Conservation (phyloP, 2,888 invertebrate species). For the Drosophila aldrichi region DNA sequence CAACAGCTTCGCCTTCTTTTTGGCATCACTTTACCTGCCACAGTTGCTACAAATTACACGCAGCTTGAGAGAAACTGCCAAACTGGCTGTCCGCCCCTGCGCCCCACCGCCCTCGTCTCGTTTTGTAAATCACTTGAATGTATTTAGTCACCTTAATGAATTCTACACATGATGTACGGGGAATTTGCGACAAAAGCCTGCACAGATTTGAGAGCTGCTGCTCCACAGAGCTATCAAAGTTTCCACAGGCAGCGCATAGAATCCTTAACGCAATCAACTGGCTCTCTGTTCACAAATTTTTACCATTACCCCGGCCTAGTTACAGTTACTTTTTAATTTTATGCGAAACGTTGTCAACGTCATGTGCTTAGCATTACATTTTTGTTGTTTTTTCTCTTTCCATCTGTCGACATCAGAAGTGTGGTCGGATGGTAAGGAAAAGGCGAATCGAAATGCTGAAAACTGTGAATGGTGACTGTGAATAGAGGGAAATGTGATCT, state of each 20-base stretch:
- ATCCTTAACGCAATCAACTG: constrained; percentile 18
- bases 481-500: neutral
- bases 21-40: constrained; percentile 74
- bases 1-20: constrained; percentile 38
- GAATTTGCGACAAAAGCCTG: constrained; percentile 76
- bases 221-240: constrained; percentile 59
- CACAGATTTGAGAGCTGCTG: constrained; percentile 67
- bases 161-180: constrained; percentile 80
- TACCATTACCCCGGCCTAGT: constrained; percentile 37
- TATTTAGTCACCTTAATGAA: constrained; percentile 81
- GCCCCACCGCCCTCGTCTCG: neutral
- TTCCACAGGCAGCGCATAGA: constrained; percentile 54
- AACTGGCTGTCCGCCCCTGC: constrained; percentile 29
- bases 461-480: constrained; percentile 23
- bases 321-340: constrained; percentile 72
- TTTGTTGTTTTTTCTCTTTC: neutral
- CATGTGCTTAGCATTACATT: constrained; percentile 58
- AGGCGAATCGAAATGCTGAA: constrained; percentile 13
- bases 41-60: constrained; percentile 80
- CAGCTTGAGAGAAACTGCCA: constrained; percentile 77
- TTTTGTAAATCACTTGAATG: constrained; percentile 55
- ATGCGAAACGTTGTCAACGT: constrained; percentile 62
- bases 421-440: constrained; percentile 28
- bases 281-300: constrained; percentile 7
- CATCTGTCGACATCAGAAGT: constrained; percentile 26